Evolutionary conservation across 2,113 vertebrate genomes (phyloP).

Genomic region (Campylomormyrus numenius): DNA sequence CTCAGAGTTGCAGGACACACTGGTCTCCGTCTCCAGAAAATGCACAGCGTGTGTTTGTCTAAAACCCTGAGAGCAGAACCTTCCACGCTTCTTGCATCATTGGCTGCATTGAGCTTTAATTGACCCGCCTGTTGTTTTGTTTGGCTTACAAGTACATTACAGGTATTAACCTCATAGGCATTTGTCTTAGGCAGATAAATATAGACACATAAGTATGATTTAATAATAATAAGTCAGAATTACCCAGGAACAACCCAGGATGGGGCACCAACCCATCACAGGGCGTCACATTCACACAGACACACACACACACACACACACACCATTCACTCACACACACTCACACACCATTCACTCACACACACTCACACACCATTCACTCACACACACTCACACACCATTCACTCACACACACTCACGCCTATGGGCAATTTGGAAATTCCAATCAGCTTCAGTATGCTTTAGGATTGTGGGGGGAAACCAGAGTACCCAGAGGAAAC

Average conservation of each 20-base stretch:
- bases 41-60: neutral
- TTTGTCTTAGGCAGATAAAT: neutral
- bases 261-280: no score
- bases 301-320: neutral
- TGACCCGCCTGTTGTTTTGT: neutral
- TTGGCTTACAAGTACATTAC: neutral
- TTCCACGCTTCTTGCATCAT: neutral
- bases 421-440: neutral
- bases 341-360: neutral
- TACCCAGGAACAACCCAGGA: no score
- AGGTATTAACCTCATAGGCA: neutral
- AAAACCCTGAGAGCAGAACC: neutral
- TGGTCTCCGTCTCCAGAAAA: neutral
- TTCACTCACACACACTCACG: neutral
- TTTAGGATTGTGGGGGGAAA: no score
- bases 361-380: neutral
- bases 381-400: no score
- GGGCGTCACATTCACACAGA: neutral
- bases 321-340: neutral
- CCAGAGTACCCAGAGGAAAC: no score
- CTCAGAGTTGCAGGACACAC: neutral
- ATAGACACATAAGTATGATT: neutral
- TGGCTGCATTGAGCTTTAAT: neutral
- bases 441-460: no score
- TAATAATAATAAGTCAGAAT: neutral